phyloP scores from a whole-genome alignment of 2,113 vertebrate species.

The Sceloporus undulatus region DNA sequence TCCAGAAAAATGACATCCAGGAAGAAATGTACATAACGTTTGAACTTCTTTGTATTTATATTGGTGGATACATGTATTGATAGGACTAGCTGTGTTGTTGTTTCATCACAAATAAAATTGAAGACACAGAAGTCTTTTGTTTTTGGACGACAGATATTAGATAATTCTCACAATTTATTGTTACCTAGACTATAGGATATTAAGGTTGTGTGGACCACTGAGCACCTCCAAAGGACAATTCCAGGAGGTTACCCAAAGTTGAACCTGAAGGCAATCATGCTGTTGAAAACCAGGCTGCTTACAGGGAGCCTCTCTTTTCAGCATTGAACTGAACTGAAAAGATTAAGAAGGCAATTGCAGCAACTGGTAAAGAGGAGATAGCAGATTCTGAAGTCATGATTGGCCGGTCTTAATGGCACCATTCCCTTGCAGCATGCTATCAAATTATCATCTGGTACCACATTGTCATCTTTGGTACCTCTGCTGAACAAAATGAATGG shows the following conservation, averaged over 20 bases:
- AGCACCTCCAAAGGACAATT: neutral
- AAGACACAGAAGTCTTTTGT: neutral
- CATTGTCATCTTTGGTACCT: neutral
- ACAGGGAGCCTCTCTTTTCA: neutral
- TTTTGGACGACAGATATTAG: neutral
- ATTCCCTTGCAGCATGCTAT: neutral
- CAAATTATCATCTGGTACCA: neutral
- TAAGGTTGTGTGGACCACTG: neutral
- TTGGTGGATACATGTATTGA: neutral
- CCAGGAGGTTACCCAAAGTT: neutral
- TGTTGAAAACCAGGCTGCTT: neutral
- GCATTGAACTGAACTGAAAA: too few relatives aligned
- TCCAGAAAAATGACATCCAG: constrained; percentile 12
- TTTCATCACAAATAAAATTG: neutral
- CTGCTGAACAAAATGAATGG: neutral
- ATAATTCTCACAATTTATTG: neutral
- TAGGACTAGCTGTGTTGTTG: neutral
- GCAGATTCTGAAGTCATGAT: neutral
- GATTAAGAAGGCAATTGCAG: neutral
- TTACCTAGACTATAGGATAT: neutral
- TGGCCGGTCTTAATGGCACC: neutral
- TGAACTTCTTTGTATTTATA: neutral
- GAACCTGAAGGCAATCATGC: neutral
- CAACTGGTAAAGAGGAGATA: neutral
- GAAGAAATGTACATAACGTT: neutral